Evolutionary conservation across 2,888 invertebrate species (phyloP).

Genomic region (Stegana nigrithorax): DNA sequence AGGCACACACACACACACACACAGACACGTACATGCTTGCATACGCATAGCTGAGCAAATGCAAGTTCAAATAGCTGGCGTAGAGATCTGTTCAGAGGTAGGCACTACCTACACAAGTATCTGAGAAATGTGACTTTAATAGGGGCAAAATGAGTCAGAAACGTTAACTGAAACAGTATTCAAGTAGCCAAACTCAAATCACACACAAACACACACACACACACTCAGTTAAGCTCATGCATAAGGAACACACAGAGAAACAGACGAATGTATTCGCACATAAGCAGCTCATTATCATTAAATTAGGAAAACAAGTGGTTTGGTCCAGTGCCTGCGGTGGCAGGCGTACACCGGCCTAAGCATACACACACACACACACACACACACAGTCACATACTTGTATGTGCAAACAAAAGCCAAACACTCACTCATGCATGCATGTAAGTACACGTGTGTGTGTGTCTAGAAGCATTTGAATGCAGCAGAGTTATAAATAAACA

Average conservation of each 20-base stretch:
- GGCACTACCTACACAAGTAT: conserved; percentile 2
- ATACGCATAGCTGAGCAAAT: too few species aligned
- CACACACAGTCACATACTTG: neutral
- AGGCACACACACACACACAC: too few species aligned
- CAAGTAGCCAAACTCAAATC: too few species aligned
- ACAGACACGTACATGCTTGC: neutral
- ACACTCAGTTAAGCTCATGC: too few species aligned
- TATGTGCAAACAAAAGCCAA: neutral
- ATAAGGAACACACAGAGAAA: neutral
- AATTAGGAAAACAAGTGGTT: conserved; percentile 44
- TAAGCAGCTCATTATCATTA: conserved; percentile 57
- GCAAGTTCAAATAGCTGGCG: neutral
- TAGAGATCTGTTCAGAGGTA: neutral
- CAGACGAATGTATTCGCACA: conserved; percentile 32
- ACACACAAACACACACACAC: neutral
- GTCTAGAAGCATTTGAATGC: conserved; percentile 16
- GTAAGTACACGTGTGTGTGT: conserved; percentile 11
- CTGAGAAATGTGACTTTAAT: conserved; percentile 12
- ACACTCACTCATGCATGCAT: neutral
- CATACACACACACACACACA: neutral
- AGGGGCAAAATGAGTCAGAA: neutral
- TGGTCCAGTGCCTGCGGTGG: conserved; percentile 39
- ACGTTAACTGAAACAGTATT: too few species aligned
- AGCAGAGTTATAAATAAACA: conserved; percentile 51
- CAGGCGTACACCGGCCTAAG: neutral